Base-by-base conservation (phyloP, 2,113 vertebrate species). In the Anthoscopus minutus region DNA sequence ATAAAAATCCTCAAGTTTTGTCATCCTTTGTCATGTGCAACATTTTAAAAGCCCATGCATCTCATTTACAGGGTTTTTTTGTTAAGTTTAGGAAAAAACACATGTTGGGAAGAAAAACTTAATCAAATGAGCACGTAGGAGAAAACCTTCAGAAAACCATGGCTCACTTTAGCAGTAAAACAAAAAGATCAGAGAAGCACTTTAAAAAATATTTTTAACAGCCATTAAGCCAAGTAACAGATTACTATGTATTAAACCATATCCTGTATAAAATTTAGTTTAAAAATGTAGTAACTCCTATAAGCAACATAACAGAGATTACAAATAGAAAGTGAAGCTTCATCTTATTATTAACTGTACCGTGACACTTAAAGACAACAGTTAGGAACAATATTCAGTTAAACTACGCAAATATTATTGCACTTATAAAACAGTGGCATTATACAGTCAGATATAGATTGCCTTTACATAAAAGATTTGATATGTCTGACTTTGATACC, bases 1-100 rank as follows among this genome's bases (percentile, higher is more conserved):
- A 94, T 88, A 96, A 90, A 97, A 93, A 96, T 76, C 65, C n/a
- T 65, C 0, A 10, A 51, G 66, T 92, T 86, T 83, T 89, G 70
- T 88, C 56, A 88, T 79, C 65, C 48, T 94, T 95, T 95, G 88
- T 90, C 57, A 51, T 23, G 44, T 71, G 54, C 53, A 91, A 79
- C 47, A 72, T 87, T 94, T 92, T 57, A 92, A 35, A 93, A 95
- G 72, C 70, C 85, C 82, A 78, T 37, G 69, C 56, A 96, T 74
- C 70, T 65, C 67, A 87, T 85, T 92, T 84, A 87, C 42, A 70
- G 61, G 60, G 0, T 0, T 35, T 67, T 88, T 86, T 94, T 23
- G 21, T 74, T 54, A 83, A 89, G 48, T 73, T 64, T 19, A 71
- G 22, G 57, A 87, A 93, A 89, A 6, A 81, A 64, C 7, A 72